Evolutionary conservation across 2,113 vertebrate genomes (phyloP), one percentile per base, ranked within the genome.

Genomic region (Thalassarche chlororhynchos): DNA sequence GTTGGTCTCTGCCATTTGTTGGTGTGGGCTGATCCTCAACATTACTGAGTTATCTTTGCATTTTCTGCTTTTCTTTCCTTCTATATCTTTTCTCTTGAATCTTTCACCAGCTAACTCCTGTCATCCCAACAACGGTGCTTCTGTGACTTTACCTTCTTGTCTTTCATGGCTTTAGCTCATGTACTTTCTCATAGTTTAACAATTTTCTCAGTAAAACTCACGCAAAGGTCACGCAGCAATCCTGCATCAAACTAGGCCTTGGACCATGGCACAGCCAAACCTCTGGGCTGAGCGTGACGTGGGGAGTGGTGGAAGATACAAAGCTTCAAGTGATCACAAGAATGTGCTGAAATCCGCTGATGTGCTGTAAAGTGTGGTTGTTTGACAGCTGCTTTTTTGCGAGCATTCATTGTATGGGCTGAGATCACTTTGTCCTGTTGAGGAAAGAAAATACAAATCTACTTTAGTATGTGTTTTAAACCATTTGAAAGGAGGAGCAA

Each of bases 321-420:
- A 31, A 74, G 26, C 36, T 87, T 38, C 49, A 12, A 42, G 49
- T 5, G 32, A 42, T 20, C 19, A 4, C 0, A 8, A 69, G 25
- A 26, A 14, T 1, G 24, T 29, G 28, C 51, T 40, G 46, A 84
- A 84, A 84, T 44, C 49, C 57, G 32, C 31, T 5, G 36, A 23
- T 7, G 38, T 0, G 7, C 32, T n/a, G n/a, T 26, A 4, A 74
- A 29, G 36, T 0, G 3, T 5, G 20, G n/a, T 28, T 71, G 68
- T 24, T 40, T 19, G 21, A 44, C 47, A 51, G 9, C 34, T 34
- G 32, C 24, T 81, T 65, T 49, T 87, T 52, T 36, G 38, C 55
- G 11, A 82, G 25, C 1, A 1, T 28, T 28, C 28, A 10, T 8
- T 3, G 2, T 14, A 8, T 2, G 17, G 26, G 47, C 44, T 51